Evolutionary conservation across 1,140 invertebrate genomes (phyloP).

Genomic region (Drosophila kikkawai): DNA sequence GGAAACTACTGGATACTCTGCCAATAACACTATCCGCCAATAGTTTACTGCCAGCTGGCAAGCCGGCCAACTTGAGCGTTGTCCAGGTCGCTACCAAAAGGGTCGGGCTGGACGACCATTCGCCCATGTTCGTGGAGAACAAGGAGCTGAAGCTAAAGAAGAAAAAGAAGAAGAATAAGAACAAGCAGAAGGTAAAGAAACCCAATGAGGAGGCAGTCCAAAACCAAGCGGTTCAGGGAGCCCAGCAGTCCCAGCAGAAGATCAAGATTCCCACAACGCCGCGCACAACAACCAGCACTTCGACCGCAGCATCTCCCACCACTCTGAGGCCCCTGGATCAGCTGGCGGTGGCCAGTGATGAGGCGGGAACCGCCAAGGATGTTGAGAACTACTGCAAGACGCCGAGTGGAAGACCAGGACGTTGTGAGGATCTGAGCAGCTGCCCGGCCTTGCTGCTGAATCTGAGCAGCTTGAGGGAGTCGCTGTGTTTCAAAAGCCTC

Average conservation of each 20-base stretch:
- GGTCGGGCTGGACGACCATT: slow-evolving; percentile 74
- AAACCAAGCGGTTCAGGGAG: slow-evolving; percentile 8
- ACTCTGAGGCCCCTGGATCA: slow-evolving; percentile 60
- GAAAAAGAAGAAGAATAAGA: slow-evolving; percentile 80
- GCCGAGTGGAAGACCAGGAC: slow-evolving; percentile 91
- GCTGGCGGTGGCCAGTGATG: slow-evolving; percentile 59
- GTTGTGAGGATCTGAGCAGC: slow-evolving; percentile 94
- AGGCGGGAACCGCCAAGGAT: slow-evolving; percentile 76
- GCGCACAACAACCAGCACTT: slow-evolving; percentile 54
- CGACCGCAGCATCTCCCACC: slow-evolving; percentile 5
- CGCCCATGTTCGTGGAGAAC: slow-evolving; percentile 80
- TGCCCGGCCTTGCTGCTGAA: slow-evolving; percentile 95
- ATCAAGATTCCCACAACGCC: slow-evolving; percentile 77
- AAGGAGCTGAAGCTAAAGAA: slow-evolving; percentile 81
- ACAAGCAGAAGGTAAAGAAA: slow-evolving; percentile 85
- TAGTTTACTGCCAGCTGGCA: slow-evolving; percentile 69
- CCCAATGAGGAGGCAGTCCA: slow-evolving; percentile 54
- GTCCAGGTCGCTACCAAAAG: slow-evolving; percentile 66
- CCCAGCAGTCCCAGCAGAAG: slow-evolving; percentile 59
- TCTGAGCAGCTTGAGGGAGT: slow-evolving; percentile 92
- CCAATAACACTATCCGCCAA: slow-evolving; percentile 64
- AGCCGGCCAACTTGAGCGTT: slow-evolving; percentile 67
- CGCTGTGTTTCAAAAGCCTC: slow-evolving; percentile 95
- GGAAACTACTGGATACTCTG: slow-evolving; percentile 56
- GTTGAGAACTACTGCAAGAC: slow-evolving; percentile 89